phyloP scores from a whole-genome alignment of 2,113 vertebrate species.

The Plectropomus leopardus region DNA sequence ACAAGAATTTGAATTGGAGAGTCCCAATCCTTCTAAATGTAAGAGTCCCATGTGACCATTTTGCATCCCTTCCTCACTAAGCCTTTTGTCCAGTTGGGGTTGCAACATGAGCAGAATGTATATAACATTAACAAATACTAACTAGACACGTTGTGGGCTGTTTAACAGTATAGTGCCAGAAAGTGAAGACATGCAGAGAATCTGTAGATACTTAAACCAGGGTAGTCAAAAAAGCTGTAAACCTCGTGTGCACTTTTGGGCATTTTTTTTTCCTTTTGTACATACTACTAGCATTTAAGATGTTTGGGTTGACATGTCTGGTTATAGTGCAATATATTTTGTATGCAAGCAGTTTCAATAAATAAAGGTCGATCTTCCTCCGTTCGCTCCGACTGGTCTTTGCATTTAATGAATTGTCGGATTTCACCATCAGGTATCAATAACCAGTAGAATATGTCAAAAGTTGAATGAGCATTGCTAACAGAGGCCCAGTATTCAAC shows the following conservation, averaged over 20 bases:
- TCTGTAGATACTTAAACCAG: conserved; percentile 96
- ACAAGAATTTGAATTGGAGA: background rate
- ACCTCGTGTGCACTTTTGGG: conserved; percentile 96
- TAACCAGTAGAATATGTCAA: background rate
- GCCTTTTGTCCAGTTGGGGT: conserved; percentile 4
- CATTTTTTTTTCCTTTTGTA: conserved; percentile 92
- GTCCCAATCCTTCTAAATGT: background rate
- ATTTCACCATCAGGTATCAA: background rate
- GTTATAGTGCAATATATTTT: conserved; percentile 99
- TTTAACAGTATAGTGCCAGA: conserved; percentile 84
- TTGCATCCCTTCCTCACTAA: conserved; percentile 13
- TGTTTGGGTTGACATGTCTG: conserved; percentile 98
- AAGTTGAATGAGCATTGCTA: background rate
- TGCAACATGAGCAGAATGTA: conserved; percentile 88
- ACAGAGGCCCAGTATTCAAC: background rate
- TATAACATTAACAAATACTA: conserved; percentile 82
- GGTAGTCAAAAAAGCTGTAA: conserved; percentile 88
- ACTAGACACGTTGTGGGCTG: conserved; percentile 90
- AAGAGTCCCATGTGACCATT: background rate
- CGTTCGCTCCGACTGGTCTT: conserved; percentile 76
- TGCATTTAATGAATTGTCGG: conserved; percentile 76
- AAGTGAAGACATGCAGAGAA: conserved; percentile 68
- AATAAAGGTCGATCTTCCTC: conserved; percentile 98
- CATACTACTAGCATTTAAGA: conserved; percentile 94
- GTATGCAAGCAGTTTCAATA: conserved; percentile 99